Evolutionary conservation across 2,888 invertebrate genomes (phyloP).

Genomic region (Margaritifera margaritifera): DNA sequence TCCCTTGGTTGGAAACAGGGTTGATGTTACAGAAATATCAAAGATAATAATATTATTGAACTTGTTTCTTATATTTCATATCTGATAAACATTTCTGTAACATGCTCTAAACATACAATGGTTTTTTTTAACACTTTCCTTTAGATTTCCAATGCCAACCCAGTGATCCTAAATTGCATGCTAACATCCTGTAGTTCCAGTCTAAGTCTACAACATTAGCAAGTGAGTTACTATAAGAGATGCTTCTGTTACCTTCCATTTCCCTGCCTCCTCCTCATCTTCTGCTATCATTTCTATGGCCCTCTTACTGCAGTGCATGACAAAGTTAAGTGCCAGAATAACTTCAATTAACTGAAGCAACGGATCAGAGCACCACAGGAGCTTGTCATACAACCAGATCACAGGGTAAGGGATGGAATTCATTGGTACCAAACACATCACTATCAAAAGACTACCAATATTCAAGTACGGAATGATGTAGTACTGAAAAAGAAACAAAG

Average conservation of each 20-base stretch:
- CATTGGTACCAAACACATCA: slow-evolving; percentile 54
- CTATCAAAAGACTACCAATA: slow-evolving; percentile 35
- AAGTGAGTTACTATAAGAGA: too few species aligned
- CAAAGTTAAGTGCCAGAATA: slow-evolving; percentile 53
- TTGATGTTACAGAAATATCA: too few species aligned
- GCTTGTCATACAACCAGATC: slow-evolving; percentile 57
- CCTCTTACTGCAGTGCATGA: slow-evolving; percentile 57
- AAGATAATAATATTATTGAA: too few species aligned
- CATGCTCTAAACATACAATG: too few species aligned
- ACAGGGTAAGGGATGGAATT: slow-evolving; percentile 56
- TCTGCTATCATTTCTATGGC: slow-evolving; percentile 52
- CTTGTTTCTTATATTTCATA: too few species aligned
- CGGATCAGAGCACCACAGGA: slow-evolving; percentile 56
- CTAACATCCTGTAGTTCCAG: too few species aligned
- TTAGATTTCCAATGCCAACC: too few species aligned
- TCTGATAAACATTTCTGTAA: too few species aligned
- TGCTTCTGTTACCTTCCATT: slow-evolving; percentile 45
- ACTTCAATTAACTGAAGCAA: slow-evolving; percentile 57
- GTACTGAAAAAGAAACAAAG: slow-evolving; percentile 38
- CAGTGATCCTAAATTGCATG: too few species aligned
- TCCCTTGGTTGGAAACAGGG: too few species aligned
- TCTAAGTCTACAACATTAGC: too few species aligned
- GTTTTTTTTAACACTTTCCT: too few species aligned
- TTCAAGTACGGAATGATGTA: slow-evolving; percentile 52
- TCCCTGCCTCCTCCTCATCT: slow-evolving; percentile 48